Evolutionary conservation across 2,888 invertebrate genomes (phyloP), one percentile per base, ranked within the genome.

Genomic region (Autographa pulchrina): DNA sequence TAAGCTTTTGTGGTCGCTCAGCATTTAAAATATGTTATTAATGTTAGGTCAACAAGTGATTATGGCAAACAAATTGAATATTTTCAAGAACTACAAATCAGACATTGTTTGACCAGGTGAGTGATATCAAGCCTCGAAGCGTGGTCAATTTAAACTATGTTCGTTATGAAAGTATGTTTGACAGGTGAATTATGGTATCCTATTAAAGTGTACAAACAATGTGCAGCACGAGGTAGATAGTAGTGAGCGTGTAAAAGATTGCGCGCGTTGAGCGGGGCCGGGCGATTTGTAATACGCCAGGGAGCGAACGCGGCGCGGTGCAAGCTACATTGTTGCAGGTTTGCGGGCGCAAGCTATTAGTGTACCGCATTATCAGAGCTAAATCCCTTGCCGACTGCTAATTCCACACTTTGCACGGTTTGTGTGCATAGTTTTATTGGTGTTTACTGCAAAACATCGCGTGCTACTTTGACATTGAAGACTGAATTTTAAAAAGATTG

Each of bases 251-350:
- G 77, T 80, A 84, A 75, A 81, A 78, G 77, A 81, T 75, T 77
- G 80, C 70, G 65, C 77, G 77, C 73, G 81, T 68, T 70, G 77
- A 80, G 85, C 79, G 78, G 74, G 71, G 74, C 66, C 72, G 64
- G 65, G 74, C 79, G 77, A 85, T 82, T 85, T 85, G 84, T 82
- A 82, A 84, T 80, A 83, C 75, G 82, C 78, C 81, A 85, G 68
- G 62, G 66, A 65, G 76, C 54, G 25, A 16, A 16, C 54, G 54
- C 72, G 74, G 61, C 59, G 14, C 48, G 48, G 48, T 58, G n/a
- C 66, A 7, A 54, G 77, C 70, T 74, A 78, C 78, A 78, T 81
- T 78, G 78, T 78, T 77, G 74, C 78, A 77, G 62, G 77, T 76
- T 66, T 76, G 80, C 60, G 72, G 78, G 65, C 62, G 68, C 72